Base-by-base conservation (phyloP, 2,888 invertebrate genomes). In the Phorcus lineatus region DNA sequence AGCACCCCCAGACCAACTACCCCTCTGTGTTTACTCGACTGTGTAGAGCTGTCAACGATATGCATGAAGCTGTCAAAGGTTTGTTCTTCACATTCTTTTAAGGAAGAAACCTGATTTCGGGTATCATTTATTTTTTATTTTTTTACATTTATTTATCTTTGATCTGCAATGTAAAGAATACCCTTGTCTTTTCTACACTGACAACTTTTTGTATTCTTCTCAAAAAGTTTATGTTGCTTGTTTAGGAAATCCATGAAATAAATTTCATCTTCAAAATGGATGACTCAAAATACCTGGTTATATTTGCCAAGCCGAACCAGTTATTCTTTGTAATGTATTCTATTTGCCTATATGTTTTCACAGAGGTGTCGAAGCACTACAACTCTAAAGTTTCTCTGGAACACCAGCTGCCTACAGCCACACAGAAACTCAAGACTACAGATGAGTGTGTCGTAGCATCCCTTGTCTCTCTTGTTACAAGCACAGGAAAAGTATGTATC, bases 371-470 rank as follows among this genome's bases (percentile, higher is more conserved):
- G 6, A 91, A 92, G 81, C 90, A 90, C 80, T 93, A 92, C 81
- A 92, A 92, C 82, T 90, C 91, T 79, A 94, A 94, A 88, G 91
- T 93, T 77, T 90, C 91, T 2, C 82, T 93, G 76, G 94, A 94
- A 84, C 92, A 93, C 80, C 93, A 94, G 84, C 85, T 94, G 74
- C 93, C 94, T 6, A 93, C 93, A 77, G 92, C 92, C 2, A 91
- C 93, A 19, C 92, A 93, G 85, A 92, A 92, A 82, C 88, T 94
- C 79, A 91, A 92, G 80, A 93, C 93, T 11, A 93, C 94, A 13
- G 93, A 94, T 86, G 93, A 93, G 81, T 94, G 94, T 85, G 90
- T 94, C 36, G 89, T 94, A 22, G 92, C 93, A 7, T 91, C 94
- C 4, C 88, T 94, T 9, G 89, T 93, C 47, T 91, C 92, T 74